These are phyloP conservation scores for Chrysopilus asiliformis DNA, from an alignment of 2,888 invertebrate species.

Conservation along the genomic window DNA sequence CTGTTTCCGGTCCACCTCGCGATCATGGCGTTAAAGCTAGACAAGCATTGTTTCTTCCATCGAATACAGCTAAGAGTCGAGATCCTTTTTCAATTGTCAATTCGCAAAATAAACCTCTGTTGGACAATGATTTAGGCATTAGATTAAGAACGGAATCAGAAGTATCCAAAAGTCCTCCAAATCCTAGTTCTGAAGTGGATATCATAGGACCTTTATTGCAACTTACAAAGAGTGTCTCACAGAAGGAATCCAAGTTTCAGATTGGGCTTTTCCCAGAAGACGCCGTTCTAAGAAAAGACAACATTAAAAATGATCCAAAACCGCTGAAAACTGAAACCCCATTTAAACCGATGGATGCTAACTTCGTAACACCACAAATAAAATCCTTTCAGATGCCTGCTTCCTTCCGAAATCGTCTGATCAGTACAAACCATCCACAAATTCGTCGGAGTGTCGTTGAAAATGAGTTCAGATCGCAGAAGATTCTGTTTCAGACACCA, in stretches of 20 bases:
- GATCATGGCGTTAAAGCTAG: conserved; percentile 1
- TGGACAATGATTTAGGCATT: not conserved
- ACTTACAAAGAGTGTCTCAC: not conserved
- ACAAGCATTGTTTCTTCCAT: conserved; percentile 2
- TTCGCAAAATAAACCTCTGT: not conserved
- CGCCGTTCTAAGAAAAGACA: not conserved
- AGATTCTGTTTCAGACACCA: conserved; percentile 34
- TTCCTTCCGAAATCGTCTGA: conserved; percentile 1
- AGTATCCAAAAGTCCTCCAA: not conserved
- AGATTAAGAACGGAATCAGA: not conserved
- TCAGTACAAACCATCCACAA: conserved; percentile 1
- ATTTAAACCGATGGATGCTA: conserved; percentile 19
- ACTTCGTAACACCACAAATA: conserved; percentile 31
- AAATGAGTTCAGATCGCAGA: conserved; percentile 32
- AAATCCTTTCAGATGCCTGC: conserved; percentile 16
- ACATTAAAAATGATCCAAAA: not conserved
- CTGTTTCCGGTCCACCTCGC: not conserved
- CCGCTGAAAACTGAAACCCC: conserved; percentile 19
- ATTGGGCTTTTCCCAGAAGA: too few species aligned
- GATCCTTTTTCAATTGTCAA: too few species aligned
- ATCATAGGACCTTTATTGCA: not conserved
- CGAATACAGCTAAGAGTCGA: not conserved
- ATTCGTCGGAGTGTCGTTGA: conserved; percentile 19
- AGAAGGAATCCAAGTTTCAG: too few species aligned
- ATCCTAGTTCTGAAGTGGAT: too few species aligned